Base-by-base conservation (phyloP, 2,113 vertebrate genomes). In the Eubucco bourcierii region DNA sequence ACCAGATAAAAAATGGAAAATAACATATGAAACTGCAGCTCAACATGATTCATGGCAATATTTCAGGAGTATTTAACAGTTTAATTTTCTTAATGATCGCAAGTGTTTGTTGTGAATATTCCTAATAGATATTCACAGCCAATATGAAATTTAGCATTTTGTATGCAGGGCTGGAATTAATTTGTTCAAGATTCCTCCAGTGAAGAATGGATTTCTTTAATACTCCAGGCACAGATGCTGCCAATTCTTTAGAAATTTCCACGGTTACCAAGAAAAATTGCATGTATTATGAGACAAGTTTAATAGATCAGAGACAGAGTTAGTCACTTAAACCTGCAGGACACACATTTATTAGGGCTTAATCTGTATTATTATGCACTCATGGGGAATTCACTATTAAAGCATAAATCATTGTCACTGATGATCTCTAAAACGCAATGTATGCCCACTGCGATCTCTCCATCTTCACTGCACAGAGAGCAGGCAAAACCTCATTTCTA, bases 361-460 rank as follows among this genome's bases (percentile, higher is more conserved):
- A 97, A 96, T 96, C 81, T 97, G 67, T 96, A 61, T 89, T 95
- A 95, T 96, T 97, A 96, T 94, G 65, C 70, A 92, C 89, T 97
- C 59, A 19, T 23, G 50, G 47, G 60, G 63, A 96, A 95, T 92
- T 83, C 10, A 20, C 76, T 93, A 92, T 97, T 96, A 96, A 96
- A 84, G 87, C 88, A 96, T 95, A 95, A 94, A 97, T 97, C 94
- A 92, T 53, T 95, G 90, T 96, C 88, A 88, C 4, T 87, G 61
- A 83, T 90, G 71, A 80, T 88, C 74, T 88, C 80, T 67, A 68
- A 75, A 84, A 75, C 84, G 72, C 72, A 86, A 14, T 13, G 60
- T 53, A 9, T 44, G 41, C 67, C 91, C 44, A 47, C 58, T 82
- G 59, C 33, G 66, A 76, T 88, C 77, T 93, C 66, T 73, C 73